phyloP scores from a whole-genome alignment of 2,797 vertebrate genomes.

The Distichodus sexfasciatus region DNA sequence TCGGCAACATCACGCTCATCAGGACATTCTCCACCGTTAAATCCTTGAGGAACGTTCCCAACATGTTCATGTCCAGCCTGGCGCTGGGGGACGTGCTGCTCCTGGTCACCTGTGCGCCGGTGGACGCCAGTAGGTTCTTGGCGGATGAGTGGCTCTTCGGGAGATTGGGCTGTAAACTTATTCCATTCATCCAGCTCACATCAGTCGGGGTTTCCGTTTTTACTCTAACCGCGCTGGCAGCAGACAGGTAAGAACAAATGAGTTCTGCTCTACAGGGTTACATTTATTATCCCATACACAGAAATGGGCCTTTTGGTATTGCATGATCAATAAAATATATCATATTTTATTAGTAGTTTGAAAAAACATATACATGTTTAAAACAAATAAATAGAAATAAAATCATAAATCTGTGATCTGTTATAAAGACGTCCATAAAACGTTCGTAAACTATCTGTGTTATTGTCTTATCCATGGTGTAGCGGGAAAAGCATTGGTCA shows the following conservation, averaged over 20 bases:
- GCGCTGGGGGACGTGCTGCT: slow-evolving; percentile 91
- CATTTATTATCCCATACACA: too few relatives aligned
- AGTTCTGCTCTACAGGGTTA: too few relatives aligned
- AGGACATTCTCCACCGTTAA: slow-evolving; percentile 90
- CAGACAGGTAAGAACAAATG: slow-evolving; percentile 86
- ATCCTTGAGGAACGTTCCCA: slow-evolving; percentile 87
- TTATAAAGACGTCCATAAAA: too few relatives aligned
- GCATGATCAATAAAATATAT: too few relatives aligned
- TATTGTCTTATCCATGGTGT: too few relatives aligned
- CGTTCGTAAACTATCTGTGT: too few relatives aligned
- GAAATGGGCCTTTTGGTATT: too few relatives aligned
- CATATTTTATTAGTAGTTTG: too few relatives aligned
- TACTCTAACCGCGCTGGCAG: slow-evolving; percentile 92
- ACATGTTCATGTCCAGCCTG: slow-evolving; percentile 93
- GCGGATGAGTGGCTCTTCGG: slow-evolving; percentile 93
- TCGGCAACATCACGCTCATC: slow-evolving; percentile 93
- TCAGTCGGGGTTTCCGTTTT: slow-evolving; percentile 97
- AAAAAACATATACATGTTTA: too few relatives aligned
- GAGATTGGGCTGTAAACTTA: slow-evolving; percentile 90
- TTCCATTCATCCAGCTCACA: slow-evolving; percentile 94
- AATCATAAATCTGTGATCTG: too few relatives aligned
- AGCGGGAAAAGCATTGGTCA: too few relatives aligned
- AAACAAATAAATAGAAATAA: too few relatives aligned
- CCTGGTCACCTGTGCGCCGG: slow-evolving; percentile 90
- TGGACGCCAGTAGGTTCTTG: slow-evolving; percentile 93